These are phyloP conservation scores for Dipodomys spectabilis DNA, from an alignment of 2,113 vertebrate species.

Conservation along the genomic window DNA sequence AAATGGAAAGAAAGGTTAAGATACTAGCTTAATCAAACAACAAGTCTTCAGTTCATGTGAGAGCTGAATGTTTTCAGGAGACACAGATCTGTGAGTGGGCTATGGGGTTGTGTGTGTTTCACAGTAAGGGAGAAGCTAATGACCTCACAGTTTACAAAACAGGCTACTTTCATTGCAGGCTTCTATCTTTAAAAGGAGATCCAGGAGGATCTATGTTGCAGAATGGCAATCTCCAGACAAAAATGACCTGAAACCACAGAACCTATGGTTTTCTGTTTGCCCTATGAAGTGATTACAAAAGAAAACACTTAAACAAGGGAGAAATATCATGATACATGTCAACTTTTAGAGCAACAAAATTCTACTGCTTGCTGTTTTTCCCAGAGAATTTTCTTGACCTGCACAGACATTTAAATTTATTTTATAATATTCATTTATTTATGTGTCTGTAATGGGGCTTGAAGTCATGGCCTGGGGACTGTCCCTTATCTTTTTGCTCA, in stretches of 20 bases:
- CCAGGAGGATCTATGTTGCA: background rate
- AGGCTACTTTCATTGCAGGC: background rate
- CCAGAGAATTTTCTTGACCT: background rate
- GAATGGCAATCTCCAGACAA: background rate
- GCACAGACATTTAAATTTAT: background rate
- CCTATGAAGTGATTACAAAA: background rate
- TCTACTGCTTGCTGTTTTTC: background rate
- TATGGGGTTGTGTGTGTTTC: background rate
- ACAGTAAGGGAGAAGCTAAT: background rate
- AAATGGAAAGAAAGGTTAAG: slow-evolving; percentile 43
- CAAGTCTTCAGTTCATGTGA: background rate
- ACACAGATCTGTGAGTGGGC: background rate
- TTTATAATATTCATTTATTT: too few species aligned
- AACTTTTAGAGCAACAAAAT: background rate
- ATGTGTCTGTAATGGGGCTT: too few species aligned
- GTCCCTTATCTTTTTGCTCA: too few species aligned
- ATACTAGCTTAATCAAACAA: background rate
- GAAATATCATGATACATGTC: background rate
- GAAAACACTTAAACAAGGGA: background rate
- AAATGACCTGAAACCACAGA: background rate
- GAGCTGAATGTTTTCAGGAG: background rate
- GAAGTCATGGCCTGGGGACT: too few species aligned
- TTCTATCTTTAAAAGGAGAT: background rate
- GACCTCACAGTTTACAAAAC: background rate
- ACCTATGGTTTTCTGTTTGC: background rate